Evolutionary conservation across 2,113 vertebrate species (phyloP).

Genomic region (Pseudonaja textilis): DNA sequence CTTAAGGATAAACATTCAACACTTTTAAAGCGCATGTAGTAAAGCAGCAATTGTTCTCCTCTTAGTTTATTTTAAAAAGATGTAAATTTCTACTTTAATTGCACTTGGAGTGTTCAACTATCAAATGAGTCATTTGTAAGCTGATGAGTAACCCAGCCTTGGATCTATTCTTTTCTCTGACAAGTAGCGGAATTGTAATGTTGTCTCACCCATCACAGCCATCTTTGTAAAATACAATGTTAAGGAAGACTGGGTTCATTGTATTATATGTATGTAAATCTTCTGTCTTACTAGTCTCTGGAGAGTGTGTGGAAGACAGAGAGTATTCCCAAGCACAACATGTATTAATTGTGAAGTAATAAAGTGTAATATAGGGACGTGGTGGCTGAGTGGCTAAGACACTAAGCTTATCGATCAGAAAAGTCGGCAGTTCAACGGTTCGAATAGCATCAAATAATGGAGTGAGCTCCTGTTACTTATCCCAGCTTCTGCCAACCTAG

Average conservation of each 20-base stretch:
- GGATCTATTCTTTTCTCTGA: constrained; percentile 59
- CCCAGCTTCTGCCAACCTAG: too few relatives aligned
- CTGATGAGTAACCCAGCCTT: constrained; percentile 57
- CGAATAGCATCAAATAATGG: too few relatives aligned
- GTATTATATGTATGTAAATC: constrained; percentile 66
- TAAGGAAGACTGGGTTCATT: constrained; percentile 62
- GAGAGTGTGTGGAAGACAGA: constrained; percentile 51
- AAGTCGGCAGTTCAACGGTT: too few relatives aligned
- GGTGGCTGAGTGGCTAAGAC: too few relatives aligned
- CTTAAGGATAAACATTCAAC: not conserved
- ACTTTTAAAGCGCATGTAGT: not conserved
- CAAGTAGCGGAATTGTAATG: constrained; percentile 52
- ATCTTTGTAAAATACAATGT: constrained; percentile 63
- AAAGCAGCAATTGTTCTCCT: not conserved
- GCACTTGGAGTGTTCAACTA: constrained; percentile 61
- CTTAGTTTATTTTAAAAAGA: constrained; percentile 24
- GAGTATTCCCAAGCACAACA: constrained; percentile 44
- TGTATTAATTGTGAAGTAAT: constrained; percentile 53
- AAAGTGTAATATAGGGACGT: not conserved
- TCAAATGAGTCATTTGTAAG: constrained; percentile 68
- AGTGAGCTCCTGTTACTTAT: too few relatives aligned
- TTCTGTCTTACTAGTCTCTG: constrained; percentile 51
- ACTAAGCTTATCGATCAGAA: too few relatives aligned
- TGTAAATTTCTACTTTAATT: constrained; percentile 60
- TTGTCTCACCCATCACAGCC: constrained; percentile 60